Evolutionary conservation across 2,797 vertebrate genomes (phyloP), one percentile per base, ranked within the genome.

Genomic region (Danio aesculapii): DNA sequence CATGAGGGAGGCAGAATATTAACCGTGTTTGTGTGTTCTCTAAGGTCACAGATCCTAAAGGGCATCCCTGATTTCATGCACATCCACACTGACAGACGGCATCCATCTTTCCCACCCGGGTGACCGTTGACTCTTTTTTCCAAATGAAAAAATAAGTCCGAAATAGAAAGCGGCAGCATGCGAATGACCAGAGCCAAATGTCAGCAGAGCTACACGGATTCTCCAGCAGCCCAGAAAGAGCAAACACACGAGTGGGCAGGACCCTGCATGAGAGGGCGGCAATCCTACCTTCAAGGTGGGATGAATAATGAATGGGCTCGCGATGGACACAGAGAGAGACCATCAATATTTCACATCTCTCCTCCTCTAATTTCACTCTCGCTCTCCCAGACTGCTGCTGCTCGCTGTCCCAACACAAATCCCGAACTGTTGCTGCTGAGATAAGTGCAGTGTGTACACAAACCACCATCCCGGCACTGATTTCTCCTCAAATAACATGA

Each of bases 261-360:
- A 91, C 90, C 88, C 89, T 90, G 89, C 90, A 89, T 90, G 88
- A 92, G 93, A 89, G 88, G 72, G 90, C 90, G 88, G 90, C 94
- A 92, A 90, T 93, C 87, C 93, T 95, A 95, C 94, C 95, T 96
- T 97, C 92, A 93, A 96, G 94, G 93, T 95, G 94, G 93, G 93
- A 96, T 98, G 93, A 97, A 97, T 97, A 96, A 97, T 97, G 94
- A 95, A 97, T 96, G 91, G 92, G 84, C 88, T 89, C 90, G 93
- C 93, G 91, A 92, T 94, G 92, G 94, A 92, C 93, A 95, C 88
- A 93, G 92, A 95, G 95, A 94, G 94, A 91, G 90, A 92, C 90
- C 94, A 98, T 98, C 95, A 98, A 97, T 97, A 96, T 97, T 97
- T 96, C 93, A 97, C 96, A 95, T 94, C 93, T 92, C 93, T 91